Base-by-base conservation (phyloP, 2,888 invertebrate genomes). In the Nomada goodeniana region DNA sequence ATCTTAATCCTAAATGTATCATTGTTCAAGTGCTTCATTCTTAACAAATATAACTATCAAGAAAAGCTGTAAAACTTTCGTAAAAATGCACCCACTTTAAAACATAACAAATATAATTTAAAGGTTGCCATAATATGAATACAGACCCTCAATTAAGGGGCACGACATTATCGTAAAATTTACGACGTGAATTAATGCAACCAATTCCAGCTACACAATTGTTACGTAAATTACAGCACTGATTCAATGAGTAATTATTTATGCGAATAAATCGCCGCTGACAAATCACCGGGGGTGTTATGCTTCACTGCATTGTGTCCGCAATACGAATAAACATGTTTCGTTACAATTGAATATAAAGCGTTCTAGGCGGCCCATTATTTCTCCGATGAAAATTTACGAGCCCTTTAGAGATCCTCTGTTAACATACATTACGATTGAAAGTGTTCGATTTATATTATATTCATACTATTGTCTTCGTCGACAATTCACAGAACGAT, bases 231-330 rank as follows among this genome's bases (percentile, higher is more conserved):
- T 71, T 71, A 53, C 10, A 2, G 9, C 52, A 52, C 42, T 42
- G 23, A 52, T 71, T 61, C 61, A 71, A 60, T 23, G 52, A 36
- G 42, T 71, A 61, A 71, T 71, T 71, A 71, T 61, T 71, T 71
- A 71, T 68, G 78, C 29, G 26, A 52, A 72, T 44, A 42, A 50
- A 57, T 68, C 20, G 50, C 53, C 15, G 2, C 15, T 20, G 29
- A 59, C 73, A 60, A 60, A 70, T 80, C 60, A 18, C 50, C 20
- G 23, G 55, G 44, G 61, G 50, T 47, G 69, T 80, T 59, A 81
- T 63, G 52, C 42, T 23, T 10, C 80, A 11, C 50, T 50, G 63
- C 60, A 5, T 23, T 52, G 18, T 63, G 36, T 18, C 57, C 61
- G 13, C 50, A 4, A 71, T 42, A 42, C 52, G 61, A 71, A 63